Evolutionary conservation across 2,113 vertebrate species (phyloP).

Genomic region (Prunella fulvescens): DNA sequence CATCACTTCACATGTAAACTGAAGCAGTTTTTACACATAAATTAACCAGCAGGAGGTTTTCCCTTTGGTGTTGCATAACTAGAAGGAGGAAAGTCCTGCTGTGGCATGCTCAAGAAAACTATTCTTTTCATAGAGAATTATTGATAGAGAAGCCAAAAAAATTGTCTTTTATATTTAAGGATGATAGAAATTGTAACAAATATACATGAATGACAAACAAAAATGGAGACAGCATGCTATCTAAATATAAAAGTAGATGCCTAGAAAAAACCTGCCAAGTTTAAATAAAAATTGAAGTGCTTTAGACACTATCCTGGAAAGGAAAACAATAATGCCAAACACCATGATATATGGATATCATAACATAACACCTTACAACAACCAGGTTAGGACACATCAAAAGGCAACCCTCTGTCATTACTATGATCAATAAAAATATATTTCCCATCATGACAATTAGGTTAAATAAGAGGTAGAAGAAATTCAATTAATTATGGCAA

Average conservation of each 20-base stretch:
- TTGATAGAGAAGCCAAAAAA: background rate
- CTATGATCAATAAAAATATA: background rate
- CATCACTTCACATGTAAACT: background rate
- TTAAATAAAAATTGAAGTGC: background rate
- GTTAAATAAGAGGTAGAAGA: background rate
- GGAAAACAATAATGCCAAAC: background rate
- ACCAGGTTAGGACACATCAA: background rate
- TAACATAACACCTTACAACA: background rate
- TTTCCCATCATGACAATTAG: background rate
- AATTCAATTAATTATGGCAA: background rate
- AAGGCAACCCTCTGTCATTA: background rate
- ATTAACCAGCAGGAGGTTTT: constrained; percentile 4
- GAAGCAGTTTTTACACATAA: background rate
- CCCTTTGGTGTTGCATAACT: background rate
- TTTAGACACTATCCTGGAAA: background rate
- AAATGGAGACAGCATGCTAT: background rate
- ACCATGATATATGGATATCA: background rate
- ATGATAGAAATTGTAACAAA: background rate
- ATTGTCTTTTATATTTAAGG: background rate
- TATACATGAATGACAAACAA: background rate
- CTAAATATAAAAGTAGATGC: background rate
- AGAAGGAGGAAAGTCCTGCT: background rate
- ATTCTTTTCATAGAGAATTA: background rate
- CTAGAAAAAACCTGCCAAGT: background rate
- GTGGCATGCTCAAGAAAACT: background rate